Base-by-base conservation (phyloP, 1,140 invertebrate species). In the Megalonaias nervosa region DNA sequence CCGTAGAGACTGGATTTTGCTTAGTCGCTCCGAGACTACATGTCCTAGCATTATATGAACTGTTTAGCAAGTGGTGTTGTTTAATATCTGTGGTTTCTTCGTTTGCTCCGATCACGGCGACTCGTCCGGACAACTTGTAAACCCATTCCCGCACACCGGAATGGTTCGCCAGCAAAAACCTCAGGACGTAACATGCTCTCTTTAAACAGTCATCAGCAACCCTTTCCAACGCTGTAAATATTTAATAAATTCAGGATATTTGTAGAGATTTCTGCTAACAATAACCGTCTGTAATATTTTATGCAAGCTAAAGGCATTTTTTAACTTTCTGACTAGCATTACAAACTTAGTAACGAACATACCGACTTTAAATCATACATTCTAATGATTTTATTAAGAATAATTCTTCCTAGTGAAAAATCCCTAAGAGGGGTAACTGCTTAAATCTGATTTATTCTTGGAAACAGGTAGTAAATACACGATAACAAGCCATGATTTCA, bases 171-270 rank as follows among this genome's bases (percentile, higher is more conserved):
- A 87, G 73, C 23, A 85, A 59, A 72, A 87, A 88, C 31, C 85
- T 81, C 1, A 87, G 78, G 19, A 85, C 81, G 71, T 87, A 88
- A 65, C 86, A 87, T 19, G 85, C 84, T 61, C 85, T 64, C 56
- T 74, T 75, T 13, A 87, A 31, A 26, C 81, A 83, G 16, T 74
- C 66, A 69, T 87, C 81, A 15, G 84, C 59, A 13, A 87, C 81
- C 13, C 58, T 66, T 14, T n/a, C 31, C 4, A 76, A 77, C 21
- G 62, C 82, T 81, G 21, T 58, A 65, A 57, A 59, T 26, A 23
- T 26, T 56, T 23, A 31, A 31, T 31, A 31, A 31, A 31, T 31
- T 5, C 31, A 1, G 31, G 31, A 31, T n/a, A n/a, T n/a, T n/a
- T 31, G 31, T 5, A 31, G 31, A 31, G 5, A 2, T 31, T 31